Percentiles rank a stretch among this genome's conserved stretches.
Conservation (phyloP, 64 coral and sea anemone genomes). For the Trachythela sp. region DNA sequence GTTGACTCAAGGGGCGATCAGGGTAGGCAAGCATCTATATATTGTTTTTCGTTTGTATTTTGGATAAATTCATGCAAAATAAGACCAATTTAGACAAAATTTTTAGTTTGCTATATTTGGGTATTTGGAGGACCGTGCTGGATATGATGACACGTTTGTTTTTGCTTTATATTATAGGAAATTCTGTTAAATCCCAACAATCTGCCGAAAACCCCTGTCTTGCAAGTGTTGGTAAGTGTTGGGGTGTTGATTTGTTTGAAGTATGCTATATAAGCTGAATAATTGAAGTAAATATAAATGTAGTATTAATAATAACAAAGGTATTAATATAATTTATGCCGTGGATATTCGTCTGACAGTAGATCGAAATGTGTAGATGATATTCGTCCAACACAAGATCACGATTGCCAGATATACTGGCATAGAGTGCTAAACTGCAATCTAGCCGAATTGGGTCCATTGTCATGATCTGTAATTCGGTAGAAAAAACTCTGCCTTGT, state of each 20-base stretch:
- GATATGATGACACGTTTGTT: not conserved
- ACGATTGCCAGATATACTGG: too few species aligned
- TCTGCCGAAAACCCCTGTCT: not conserved
- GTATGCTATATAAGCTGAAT: not conserved
- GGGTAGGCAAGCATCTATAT: not conserved
- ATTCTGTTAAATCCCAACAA: not conserved
- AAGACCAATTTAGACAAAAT: not conserved
- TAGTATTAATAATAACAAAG: too few species aligned
- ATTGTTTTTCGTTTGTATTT: not conserved
- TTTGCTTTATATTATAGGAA: not conserved
- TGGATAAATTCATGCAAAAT: not conserved
- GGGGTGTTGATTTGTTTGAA: not conserved
- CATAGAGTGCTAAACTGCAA: too few species aligned
- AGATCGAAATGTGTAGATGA: too few species aligned
- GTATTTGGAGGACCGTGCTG: not conserved
- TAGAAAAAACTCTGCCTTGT: too few species aligned
- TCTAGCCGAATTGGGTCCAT: too few species aligned
- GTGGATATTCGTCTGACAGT: too few species aligned
- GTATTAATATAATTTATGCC: too few species aligned
- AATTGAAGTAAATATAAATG: too few species aligned
- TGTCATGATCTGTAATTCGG: too few species aligned
- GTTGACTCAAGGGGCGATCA: not conserved
- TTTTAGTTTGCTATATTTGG: not conserved
- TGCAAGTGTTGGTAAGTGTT: constrained; percentile 10
- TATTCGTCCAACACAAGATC: too few species aligned